Percentiles rank a stretch among this genome's conserved stretches.
Conservation (phyloP, 2,797 vertebrate species). For the Epinephelus awoara region DNA sequence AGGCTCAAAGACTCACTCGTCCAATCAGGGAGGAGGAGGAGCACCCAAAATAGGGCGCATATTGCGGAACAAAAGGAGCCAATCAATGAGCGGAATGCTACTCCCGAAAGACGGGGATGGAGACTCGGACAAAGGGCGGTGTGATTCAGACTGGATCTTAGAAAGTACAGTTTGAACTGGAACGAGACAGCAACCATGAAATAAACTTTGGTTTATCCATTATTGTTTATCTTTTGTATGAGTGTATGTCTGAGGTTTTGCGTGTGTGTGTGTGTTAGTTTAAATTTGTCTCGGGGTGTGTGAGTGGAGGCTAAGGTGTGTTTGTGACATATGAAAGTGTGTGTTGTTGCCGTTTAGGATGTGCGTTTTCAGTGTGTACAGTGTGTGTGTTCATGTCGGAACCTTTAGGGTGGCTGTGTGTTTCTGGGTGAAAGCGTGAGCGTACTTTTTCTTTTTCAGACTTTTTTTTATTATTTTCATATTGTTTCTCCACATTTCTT, state of each 20-base stretch:
- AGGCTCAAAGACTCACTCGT: slow-evolving; percentile 70
- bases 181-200: slow-evolving; percentile 36
- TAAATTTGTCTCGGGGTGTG: slow-evolving; percentile 42
- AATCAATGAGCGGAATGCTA: slow-evolving; percentile 94
- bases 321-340: slow-evolving; percentile 25
- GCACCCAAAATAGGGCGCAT: slow-evolving; percentile 72
- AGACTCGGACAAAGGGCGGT: slow-evolving; percentile 85
- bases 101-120: slow-evolving; percentile 83
- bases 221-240: slow-evolving; percentile 57
- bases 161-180: slow-evolving; percentile 92
- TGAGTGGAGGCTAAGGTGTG: slow-evolving; percentile 34
- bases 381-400: slow-evolving; percentile 42
- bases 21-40: slow-evolving; percentile 58
- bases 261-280: slow-evolving; percentile 57
- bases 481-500: slow-evolving; percentile 54
- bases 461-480: slow-evolving; percentile 54
- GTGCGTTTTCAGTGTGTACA: slow-evolving; percentile 44
- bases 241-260: slow-evolving; percentile 28
- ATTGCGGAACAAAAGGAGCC: slow-evolving; percentile 90
- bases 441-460: slow-evolving; percentile 41
- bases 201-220: slow-evolving; percentile 57
- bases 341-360: slow-evolving; percentile 51
- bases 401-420: slow-evolving; percentile 30
- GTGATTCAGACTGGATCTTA: slow-evolving; percentile 94
- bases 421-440: slow-evolving; percentile 42